These are phyloP conservation scores for Cotesia typhae DNA, from an alignment of 1,140 invertebrate species.

Conservation along the genomic window DNA sequence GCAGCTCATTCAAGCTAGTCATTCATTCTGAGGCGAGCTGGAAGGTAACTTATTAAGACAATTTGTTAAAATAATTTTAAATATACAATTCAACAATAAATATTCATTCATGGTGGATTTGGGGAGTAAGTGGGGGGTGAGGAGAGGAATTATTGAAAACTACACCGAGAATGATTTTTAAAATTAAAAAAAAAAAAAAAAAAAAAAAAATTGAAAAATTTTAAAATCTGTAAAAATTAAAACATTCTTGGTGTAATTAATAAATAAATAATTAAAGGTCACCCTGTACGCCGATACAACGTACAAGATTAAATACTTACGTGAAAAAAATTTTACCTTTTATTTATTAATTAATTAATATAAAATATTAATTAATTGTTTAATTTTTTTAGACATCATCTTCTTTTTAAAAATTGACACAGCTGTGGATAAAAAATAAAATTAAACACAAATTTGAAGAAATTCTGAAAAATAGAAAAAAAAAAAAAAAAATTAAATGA, in stretches of 20 bases:
- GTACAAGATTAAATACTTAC: conserved; percentile 62
- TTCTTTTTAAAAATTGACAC: background rate
- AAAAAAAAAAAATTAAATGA: background rate
- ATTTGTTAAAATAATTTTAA: too few relatives aligned
- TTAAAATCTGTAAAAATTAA: background rate
- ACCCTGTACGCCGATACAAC: conserved; percentile 63
- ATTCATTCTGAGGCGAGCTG: background rate
- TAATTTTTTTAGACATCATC: background rate
- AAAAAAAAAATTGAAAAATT: conserved; percentile 1
- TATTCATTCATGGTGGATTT: background rate
- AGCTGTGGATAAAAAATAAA: background rate
- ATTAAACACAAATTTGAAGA: background rate
- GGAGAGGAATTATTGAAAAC: too few relatives aligned
- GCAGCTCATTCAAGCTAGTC: conserved; percentile 29
- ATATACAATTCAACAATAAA: too few relatives aligned
- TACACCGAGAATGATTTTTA: too few relatives aligned
- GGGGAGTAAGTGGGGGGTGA: too few relatives aligned
- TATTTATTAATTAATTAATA: too few relatives aligned
- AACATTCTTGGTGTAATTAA: conserved; percentile 21
- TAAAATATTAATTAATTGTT: background rate
- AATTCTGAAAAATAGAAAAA: background rate
- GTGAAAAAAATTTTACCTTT: conserved; percentile 27
- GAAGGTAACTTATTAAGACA: conserved; percentile 14
- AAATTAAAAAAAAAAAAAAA: background rate
- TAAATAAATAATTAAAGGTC: conserved; percentile 40